These are phyloP conservation scores for Parnassius smintheus DNA, from an alignment of 2,888 invertebrate species.

Conservation along the genomic window DNA sequence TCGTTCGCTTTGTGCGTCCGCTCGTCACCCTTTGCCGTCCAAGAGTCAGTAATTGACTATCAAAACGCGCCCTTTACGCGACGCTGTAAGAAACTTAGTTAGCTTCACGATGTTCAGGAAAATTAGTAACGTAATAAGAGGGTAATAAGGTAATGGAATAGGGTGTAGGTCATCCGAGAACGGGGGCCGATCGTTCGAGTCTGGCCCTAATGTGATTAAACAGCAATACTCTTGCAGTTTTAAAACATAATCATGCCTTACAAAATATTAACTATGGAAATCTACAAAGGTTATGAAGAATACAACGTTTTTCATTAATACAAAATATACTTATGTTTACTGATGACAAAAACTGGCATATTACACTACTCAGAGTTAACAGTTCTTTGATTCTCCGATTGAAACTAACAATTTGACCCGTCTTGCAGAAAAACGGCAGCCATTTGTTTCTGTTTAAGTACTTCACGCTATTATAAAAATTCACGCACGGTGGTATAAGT, in stretches of 20 bases:
- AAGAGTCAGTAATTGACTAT: constrained; percentile 75
- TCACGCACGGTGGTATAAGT: too few species aligned
- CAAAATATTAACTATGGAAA: neutral
- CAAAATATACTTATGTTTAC: too few species aligned
- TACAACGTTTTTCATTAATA: too few species aligned
- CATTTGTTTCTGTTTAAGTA: too few species aligned
- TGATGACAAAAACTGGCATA: too few species aligned
- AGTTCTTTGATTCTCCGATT: too few species aligned
- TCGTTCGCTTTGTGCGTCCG: constrained; percentile 54
- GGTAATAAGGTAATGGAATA: constrained; percentile 75
- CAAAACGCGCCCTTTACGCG: constrained; percentile 71
- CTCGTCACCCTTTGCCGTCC: constrained; percentile 58
- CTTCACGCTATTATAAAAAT: too few species aligned
- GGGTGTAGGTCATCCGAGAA: constrained; percentile 58
- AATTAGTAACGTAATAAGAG: constrained; percentile 78
- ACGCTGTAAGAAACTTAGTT: constrained; percentile 66
- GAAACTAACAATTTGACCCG: too few species aligned
- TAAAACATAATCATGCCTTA: constrained; percentile 53
- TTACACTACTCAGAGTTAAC: too few species aligned
- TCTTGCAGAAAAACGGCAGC: too few species aligned
- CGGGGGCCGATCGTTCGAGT: constrained; percentile 42
- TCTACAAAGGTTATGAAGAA: too few species aligned
- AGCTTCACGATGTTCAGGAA: constrained; percentile 71
- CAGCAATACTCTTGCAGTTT: constrained; percentile 53
- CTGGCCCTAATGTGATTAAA: constrained; percentile 62